Evolutionary conservation across 1,140 invertebrate species (phyloP).

Genomic region (Stegodyphus mimosarum): DNA sequence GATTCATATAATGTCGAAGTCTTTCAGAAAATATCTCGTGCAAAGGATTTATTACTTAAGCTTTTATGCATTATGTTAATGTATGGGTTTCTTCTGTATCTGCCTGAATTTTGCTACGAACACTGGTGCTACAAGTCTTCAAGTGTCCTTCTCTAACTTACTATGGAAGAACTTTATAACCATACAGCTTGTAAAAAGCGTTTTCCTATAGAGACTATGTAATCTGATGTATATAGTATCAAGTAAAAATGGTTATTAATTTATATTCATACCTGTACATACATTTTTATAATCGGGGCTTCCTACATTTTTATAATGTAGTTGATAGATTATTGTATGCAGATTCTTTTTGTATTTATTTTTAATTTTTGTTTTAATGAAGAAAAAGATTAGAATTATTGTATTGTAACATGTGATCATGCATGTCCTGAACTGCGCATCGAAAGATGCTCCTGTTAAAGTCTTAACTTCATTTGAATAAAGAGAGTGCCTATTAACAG

Average conservation of each 20-base stretch:
- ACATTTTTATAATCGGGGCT: constrained; percentile 41
- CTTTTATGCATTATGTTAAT: too few species aligned
- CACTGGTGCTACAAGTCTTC: constrained; percentile 8
- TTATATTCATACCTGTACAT: constrained; percentile 24
- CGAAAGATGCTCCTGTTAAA: neutral
- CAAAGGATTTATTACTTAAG: too few species aligned
- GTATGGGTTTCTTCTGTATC: too few species aligned
- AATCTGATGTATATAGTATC: neutral
- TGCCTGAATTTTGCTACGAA: too few species aligned
- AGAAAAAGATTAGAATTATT: neutral
- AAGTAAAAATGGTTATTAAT: constrained; percentile 2
- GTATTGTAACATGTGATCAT: constrained; percentile 1
- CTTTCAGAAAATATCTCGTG: too few species aligned
- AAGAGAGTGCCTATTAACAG: constrained; percentile 9
- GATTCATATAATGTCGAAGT: too few species aligned
- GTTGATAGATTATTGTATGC: neutral
- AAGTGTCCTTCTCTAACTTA: constrained; percentile 27
- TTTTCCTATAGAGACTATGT: neutral
- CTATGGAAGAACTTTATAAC: too few species aligned
- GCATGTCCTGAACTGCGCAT: too few species aligned
- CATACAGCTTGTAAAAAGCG: neutral
- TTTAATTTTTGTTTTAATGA: neutral
- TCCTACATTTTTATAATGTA: constrained; percentile 35
- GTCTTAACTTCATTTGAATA: neutral
- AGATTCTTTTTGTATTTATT: neutral